phyloP scores from a whole-genome alignment of 2,888 invertebrate species.

The Calameuta idolon region DNA sequence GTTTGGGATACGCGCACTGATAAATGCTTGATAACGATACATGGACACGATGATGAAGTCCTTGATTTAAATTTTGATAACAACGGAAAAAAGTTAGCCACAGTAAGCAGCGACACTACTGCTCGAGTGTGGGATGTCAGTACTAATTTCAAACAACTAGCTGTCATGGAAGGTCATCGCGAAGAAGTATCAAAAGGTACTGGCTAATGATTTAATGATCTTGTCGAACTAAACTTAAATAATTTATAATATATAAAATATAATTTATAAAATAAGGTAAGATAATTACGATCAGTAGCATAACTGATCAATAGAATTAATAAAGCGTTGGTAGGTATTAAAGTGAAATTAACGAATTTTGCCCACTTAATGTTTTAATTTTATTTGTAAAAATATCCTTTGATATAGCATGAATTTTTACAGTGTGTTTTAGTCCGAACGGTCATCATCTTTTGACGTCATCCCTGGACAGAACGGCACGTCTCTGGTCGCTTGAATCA shows the following conservation, averaged over 20 bases:
- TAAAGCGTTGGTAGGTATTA: too few relatives aligned
- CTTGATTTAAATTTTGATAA: constrained; percentile 83
- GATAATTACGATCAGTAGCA: too few relatives aligned
- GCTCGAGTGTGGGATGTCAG: constrained; percentile 78
- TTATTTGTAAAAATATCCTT: too few relatives aligned
- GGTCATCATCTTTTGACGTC: constrained; percentile 81
- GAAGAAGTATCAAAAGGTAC: constrained; percentile 77
- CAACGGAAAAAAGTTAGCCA: constrained; percentile 78
- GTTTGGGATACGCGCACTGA: constrained; percentile 77
- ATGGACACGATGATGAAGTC: constrained; percentile 77
- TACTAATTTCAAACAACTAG: constrained; percentile 70
- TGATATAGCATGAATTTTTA: too few relatives aligned
- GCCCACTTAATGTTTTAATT: too few relatives aligned
- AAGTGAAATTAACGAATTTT: too few relatives aligned
- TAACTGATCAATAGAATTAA: too few relatives aligned
- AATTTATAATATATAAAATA: too few relatives aligned
- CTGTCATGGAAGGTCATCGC: constrained; percentile 75
- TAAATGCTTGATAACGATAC: constrained; percentile 72
- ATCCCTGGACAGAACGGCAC: constrained; percentile 80
- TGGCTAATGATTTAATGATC: too few relatives aligned
- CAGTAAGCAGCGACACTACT: constrained; percentile 81
- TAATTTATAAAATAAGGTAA: too few relatives aligned
- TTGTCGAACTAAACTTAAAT: too few relatives aligned
- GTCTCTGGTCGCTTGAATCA: constrained; percentile 78
- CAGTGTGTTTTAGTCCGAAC: constrained; percentile 85